Conservation (phyloP, 2,888 invertebrate species). For the Polymixis flavicincta region DNA sequence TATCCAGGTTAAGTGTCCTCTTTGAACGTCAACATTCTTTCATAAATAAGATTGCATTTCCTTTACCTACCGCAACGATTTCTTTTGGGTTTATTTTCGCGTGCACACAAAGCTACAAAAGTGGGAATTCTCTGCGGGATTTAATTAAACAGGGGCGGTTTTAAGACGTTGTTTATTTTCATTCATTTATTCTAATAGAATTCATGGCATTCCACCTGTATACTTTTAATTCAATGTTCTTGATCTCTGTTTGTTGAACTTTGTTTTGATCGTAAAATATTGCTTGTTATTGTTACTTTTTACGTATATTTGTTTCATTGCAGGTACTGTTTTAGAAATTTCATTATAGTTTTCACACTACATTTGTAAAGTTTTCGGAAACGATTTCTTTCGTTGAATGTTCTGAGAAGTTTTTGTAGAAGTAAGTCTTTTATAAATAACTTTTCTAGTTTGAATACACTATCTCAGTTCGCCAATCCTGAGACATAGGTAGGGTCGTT, state of each 20-base stretch:
- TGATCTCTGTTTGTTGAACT: constrained; percentile 47
- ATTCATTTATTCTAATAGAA: constrained; percentile 59
- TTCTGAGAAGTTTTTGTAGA: constrained; percentile 6
- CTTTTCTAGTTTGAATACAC: not conserved
- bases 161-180: constrained; percentile 50
- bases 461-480: not conserved
- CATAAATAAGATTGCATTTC: constrained; percentile 56
- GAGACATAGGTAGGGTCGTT: no score
- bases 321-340: constrained; percentile 20
- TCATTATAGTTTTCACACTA: constrained; percentile 16
- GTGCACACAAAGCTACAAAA: constrained; percentile 34
- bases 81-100: constrained; percentile 50
- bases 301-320: constrained; percentile 32
- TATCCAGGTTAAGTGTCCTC: constrained; percentile 64
- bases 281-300: constrained; percentile 44
- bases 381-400: constrained; percentile 1
- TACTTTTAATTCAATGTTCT: constrained; percentile 43
- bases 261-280: constrained; percentile 42
- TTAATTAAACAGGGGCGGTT: constrained; percentile 59
- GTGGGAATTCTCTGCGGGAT: constrained; percentile 40
- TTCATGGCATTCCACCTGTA: constrained; percentile 40
- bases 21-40: constrained; percentile 59
- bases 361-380: constrained; percentile 31
- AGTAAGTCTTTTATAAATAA: not conserved
- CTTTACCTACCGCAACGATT: constrained; percentile 45